phyloP scores from a whole-genome alignment of 2,797 vertebrate genomes.

The Acanthurus leucopareius region DNA sequence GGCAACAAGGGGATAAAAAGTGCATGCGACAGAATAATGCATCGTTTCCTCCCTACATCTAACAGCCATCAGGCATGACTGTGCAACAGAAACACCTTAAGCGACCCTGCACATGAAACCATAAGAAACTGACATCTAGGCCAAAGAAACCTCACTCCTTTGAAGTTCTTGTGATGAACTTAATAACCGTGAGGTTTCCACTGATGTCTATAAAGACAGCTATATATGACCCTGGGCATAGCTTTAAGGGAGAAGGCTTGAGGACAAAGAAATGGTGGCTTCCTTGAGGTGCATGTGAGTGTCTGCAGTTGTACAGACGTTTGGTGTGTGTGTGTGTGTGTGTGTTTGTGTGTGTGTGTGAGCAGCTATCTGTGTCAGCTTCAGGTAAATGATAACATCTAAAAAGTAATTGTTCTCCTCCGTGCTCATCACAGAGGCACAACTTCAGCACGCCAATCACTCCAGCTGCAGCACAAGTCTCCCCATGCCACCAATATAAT shows the following conservation, averaged over 20 bases:
- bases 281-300: slow-evolving; percentile 31
- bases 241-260: slow-evolving; percentile 63
- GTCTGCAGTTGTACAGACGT: neutral
- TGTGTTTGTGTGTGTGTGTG: neutral
- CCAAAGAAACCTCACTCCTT: slow-evolving; percentile 56
- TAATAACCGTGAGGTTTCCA: slow-evolving; percentile 67
- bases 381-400: slow-evolving; percentile 10
- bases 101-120: slow-evolving; percentile 61
- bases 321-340: neutral
- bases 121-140: slow-evolving; percentile 63
- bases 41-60: slow-evolving; percentile 51
- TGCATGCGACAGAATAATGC: slow-evolving; percentile 48
- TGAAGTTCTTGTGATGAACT: slow-evolving; percentile 71
- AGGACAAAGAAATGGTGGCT: slow-evolving; percentile 52
- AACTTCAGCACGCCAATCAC: slow-evolving; percentile 23
- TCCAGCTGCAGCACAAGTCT: slow-evolving; percentile 30
- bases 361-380: neutral
- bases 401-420: slow-evolving; percentile 46
- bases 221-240: slow-evolving; percentile 56
- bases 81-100: slow-evolving; percentile 61
- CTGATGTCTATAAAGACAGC: slow-evolving; percentile 71
- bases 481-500: slow-evolving; percentile 47
- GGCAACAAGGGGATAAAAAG: slow-evolving; percentile 52
- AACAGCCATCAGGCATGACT: slow-evolving; percentile 63
- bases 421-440: slow-evolving; percentile 33